Evolutionary conservation across 1,140 invertebrate genomes (phyloP), one percentile per base, ranked within the genome.

Genomic region (Mesaphorura yosii): DNA sequence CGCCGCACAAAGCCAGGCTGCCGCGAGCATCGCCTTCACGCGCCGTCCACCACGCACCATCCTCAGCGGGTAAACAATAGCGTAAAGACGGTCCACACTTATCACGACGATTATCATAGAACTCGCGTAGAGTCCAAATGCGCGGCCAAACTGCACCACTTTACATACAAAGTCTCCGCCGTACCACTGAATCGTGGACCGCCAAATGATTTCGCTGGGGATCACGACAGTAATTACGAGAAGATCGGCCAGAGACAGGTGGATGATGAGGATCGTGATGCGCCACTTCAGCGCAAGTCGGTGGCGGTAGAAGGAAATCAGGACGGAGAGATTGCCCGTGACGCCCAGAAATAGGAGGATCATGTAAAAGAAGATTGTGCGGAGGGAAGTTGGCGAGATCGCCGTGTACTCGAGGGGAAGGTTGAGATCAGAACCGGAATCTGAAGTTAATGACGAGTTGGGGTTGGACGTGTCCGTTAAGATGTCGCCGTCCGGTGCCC

Each of bases 51-150:
- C 83, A 50, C 78, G 78, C 48, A 78, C 77, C 27, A 84, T 73
- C 59, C 76, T 75, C 28, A 88, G 67, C 0, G 84, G 84, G 64
- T 84, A 77, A 25, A 85, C 69, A 31, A 88, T 81, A 0, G 84
- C 84, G 64, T 86, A 85, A 64, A 82, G 83, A 5, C 59, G 27
- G 25, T 60, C 55, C 22, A 88, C 20, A 6, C 80, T 83, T 27
- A 89, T 81, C 63, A 84, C 86, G 4, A 88, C 79, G 14, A 89
- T 71, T 1, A 87, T 78, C 66, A 85, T 85, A n/a, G 83, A 86
- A 1, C 82, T 84, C 0, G 87, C 70, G 65, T 88, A 88, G 15
- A 85, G 76, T 12, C 84, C 84, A 61, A 88, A 84, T 0, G 83
- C 81, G 45, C 84, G 70, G 45, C 84, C 69, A 64, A 86, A 86